Base-by-base conservation (phyloP, 1,140 invertebrate genomes). In the Drosophila busckii region DNA sequence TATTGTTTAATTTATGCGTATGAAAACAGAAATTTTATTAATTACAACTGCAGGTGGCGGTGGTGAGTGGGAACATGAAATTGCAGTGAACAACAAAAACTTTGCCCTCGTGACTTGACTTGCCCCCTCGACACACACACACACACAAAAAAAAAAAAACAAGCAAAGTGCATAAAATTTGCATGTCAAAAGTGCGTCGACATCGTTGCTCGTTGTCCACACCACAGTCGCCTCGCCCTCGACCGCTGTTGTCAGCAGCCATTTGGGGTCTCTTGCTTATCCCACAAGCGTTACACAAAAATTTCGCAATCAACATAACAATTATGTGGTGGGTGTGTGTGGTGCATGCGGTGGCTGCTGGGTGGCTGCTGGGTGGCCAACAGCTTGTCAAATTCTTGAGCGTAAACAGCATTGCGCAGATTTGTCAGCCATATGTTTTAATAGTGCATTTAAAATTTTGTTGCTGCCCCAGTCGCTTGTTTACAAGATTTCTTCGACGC, bases 161-260 rank as follows among this genome's bases (percentile, higher is more conserved):
- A n/a, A n/a, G n/a, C n/a, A 70, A 70, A 78, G 55, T 78, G 73
- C 73, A 78, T 73, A 78, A 68, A 80, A 80, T 80, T 80, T 80
- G 75, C 73, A 80, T 80, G 69, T 73, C 73, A 82, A 82, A 80
- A 80, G 68, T 80, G 73, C 73, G 73, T 80, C 64, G 76, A 37
- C 63, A 61, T 62, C 46, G 48, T 25, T 28, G 6, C 23, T 20
- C 17, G 15, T 12, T 2, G 9, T 7, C 8, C 15, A 12, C 13
- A 7, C 6, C 9, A 8, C 13, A 5, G 2, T 5, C 9, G 9
- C 13, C 20, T 5, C 13, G 10, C 5, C 8, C 1, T 2, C 48
- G 17, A 35, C 41, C 10, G 44, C 32, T 50, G 63, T 63, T 73
- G 26, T 41, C 53, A 26, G 69, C 38, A 34, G 63, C 26, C 56